Conservation (phyloP, 2,888 invertebrate genomes). For the Diadromus collaris region DNA sequence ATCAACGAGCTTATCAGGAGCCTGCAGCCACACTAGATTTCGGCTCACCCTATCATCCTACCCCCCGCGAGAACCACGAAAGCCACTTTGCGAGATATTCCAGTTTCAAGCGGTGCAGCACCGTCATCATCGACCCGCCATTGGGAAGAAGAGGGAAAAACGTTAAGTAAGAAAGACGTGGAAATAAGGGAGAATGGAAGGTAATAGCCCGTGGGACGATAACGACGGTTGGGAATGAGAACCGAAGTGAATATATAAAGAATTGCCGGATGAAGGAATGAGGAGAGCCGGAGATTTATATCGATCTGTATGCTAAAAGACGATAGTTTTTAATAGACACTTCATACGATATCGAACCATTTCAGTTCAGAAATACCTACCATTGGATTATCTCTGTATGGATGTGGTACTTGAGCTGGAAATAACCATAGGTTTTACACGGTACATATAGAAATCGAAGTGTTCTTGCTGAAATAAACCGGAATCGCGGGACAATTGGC, state of each 20-base stretch:
- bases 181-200: slow-evolving; percentile 5
- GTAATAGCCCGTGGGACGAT: slow-evolving; percentile 13
- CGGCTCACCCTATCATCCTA: slow-evolving; percentile 46
- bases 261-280: slow-evolving; percentile 27
- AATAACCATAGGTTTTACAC: not conserved
- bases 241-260: slow-evolving; percentile 41
- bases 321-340: slow-evolving; percentile 29
- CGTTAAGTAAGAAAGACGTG: slow-evolving; percentile 1
- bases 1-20: slow-evolving; percentile 59
- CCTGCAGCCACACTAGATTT: slow-evolving; percentile 52
- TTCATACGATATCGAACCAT: not conserved
- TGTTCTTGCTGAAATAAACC: not conserved
- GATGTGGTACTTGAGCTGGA: not conserved
- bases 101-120: slow-evolving; percentile 33
- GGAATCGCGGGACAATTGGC: not conserved
- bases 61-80: slow-evolving; percentile 50
- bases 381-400: slow-evolving; percentile 6
- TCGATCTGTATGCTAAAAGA: slow-evolving; percentile 33
- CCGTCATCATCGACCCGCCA: slow-evolving; percentile 21
- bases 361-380: not conserved
- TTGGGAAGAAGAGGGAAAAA: slow-evolving; percentile 25
- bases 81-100: slow-evolving; percentile 58
- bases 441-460: not conserved
- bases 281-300: slow-evolving; percentile 16
- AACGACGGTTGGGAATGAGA: slow-evolving; percentile 19